Evolutionary conservation across 1,140 invertebrate genomes (phyloP), one percentile per base, ranked within the genome.

Genomic region (Bradynema listronoti): DNA sequence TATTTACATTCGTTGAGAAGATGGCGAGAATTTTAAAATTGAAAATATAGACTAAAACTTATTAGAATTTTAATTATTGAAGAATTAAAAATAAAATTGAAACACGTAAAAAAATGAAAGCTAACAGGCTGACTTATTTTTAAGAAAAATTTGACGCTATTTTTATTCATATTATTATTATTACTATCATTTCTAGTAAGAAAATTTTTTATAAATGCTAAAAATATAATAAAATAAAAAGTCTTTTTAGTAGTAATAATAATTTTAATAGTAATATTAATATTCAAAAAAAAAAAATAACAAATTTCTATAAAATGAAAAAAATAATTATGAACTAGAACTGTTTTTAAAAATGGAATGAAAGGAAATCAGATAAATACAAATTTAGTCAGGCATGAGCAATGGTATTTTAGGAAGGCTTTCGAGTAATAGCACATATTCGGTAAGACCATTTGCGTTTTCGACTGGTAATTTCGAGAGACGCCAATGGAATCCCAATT

Each of bases 341-440:
- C n/a, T n/a, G n/a, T n/a, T n/a, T n/a, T n/a, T n/a, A 53, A 19
- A 54, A 4, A 56, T n/a, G 6, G 11, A 19, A n/a, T n/a, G 51
- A 50, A 54, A 42, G 11, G 29, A 53, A n/a, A 54, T 14, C n/a
- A 4, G 39, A 46, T 24, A 53, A 54, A 53, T 3, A 54, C 16
- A 22, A 7, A 42, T n/a, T n/a, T 46, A 76, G 49, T 76, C 73
- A 3, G 75, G 73, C 7, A 71, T 45, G 9, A 71, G 57, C n/a
- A 76, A 53, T 2, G 67, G 72, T 24, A 68, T 47, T 54, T 68
- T 70, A 0, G 75, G 70, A 9, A 76, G 30, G 24, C 66, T 78
- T 63, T 78, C 69, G 11, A 76, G 47, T 41, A 78, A 46, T 5
- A 76, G 65, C 9, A 77, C 74, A 49, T 77, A 77, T 67, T 77